Percentiles rank a stretch among this genome's conserved stretches.
phyloP scores from a whole-genome alignment of 2,888 invertebrate species.

The Candidula unifasciata region DNA sequence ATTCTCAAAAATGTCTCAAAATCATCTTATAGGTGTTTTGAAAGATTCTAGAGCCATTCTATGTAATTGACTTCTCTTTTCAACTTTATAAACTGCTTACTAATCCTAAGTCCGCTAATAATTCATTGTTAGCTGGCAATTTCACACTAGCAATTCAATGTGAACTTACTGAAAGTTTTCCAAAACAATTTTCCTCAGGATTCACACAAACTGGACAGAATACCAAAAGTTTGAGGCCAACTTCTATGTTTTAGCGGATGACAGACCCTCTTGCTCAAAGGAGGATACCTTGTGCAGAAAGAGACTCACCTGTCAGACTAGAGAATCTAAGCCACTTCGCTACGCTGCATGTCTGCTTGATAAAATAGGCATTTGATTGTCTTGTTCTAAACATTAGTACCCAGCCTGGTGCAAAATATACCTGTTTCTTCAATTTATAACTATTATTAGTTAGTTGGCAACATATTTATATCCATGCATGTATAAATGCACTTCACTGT shows the following conservation, averaged over 20 bases:
- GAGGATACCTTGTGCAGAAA: not conserved
- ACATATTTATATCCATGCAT: too few species aligned
- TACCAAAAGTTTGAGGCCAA: slow-evolving; percentile 45
- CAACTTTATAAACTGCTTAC: too few species aligned
- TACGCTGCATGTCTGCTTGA: slow-evolving; percentile 6
- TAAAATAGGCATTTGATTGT: not conserved
- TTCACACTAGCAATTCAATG: not conserved
- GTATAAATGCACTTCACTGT: too few species aligned
- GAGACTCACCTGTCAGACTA: slow-evolving; percentile 27
- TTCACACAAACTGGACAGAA: slow-evolving; percentile 28
- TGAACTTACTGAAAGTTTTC: not conserved
- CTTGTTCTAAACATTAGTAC: too few species aligned
- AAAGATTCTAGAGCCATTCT: too few species aligned
- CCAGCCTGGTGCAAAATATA: not conserved
- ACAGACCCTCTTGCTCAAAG: not conserved
- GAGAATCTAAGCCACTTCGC: slow-evolving; percentile 5
- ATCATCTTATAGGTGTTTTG: too few species aligned
- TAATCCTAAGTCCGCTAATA: too few species aligned
- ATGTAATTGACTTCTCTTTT: too few species aligned
- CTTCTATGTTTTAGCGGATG: not conserved
- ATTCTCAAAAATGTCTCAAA: too few species aligned
- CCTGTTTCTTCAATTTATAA: not conserved
- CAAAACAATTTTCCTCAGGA: slow-evolving; percentile 16
- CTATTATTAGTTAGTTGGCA: too few species aligned
- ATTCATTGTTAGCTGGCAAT: not conserved